Evolutionary conservation across 2,797 vertebrate species (phyloP).

Genomic region (Lagodon rhomboides): DNA sequence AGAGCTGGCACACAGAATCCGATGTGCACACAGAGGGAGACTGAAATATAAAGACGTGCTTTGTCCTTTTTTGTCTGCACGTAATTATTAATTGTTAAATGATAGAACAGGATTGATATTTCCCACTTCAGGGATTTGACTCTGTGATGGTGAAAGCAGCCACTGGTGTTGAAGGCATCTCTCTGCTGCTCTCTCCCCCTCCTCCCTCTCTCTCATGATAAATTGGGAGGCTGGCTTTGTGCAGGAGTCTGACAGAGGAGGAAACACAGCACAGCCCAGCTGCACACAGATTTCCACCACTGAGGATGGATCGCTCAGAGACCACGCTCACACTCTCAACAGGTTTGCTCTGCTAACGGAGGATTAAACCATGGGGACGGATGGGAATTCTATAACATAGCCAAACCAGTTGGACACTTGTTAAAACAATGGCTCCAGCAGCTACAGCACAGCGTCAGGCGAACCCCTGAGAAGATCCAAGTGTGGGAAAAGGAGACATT

Average conservation of each 20-base stretch:
- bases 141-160: slow-evolving; percentile 41
- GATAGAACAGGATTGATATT: not conserved
- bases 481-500: slow-evolving; percentile 26
- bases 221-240: slow-evolving; percentile 78
- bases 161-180: slow-evolving; percentile 57
- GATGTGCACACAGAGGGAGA: not conserved
- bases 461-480: slow-evolving; percentile 51
- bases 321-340: slow-evolving; percentile 28
- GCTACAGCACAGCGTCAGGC: slow-evolving; percentile 23
- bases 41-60: not conserved
- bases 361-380: slow-evolving; percentile 53
- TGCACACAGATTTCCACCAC: slow-evolving; percentile 55
- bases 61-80: not conserved
- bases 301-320: slow-evolving; percentile 36
- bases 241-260: slow-evolving; percentile 58
- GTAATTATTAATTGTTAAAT: not conserved
- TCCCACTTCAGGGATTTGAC: slow-evolving; percentile 24
- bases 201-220: slow-evolving; percentile 47
- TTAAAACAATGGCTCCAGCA: slow-evolving; percentile 39
- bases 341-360: slow-evolving; percentile 32
- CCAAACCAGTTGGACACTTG: slow-evolving; percentile 42
- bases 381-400: slow-evolving; percentile 51
- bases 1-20: not conserved
- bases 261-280: slow-evolving; percentile 47
- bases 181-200: not conserved